These are phyloP conservation scores for Xylota segnis DNA, from an alignment of 2,888 invertebrate species.

Conservation along the genomic window DNA sequence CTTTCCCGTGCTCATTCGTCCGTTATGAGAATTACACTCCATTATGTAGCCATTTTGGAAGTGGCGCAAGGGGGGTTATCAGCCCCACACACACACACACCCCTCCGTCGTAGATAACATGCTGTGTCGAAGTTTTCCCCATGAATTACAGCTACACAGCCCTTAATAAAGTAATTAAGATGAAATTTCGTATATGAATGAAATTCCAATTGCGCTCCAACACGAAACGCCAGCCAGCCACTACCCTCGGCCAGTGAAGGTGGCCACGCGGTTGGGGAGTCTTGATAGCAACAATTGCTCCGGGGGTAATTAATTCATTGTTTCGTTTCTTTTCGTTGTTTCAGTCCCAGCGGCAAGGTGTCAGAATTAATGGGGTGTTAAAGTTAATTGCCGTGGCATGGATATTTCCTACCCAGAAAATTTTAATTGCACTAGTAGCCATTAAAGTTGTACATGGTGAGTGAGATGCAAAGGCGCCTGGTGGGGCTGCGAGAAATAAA, in stretches of 20 bases:
- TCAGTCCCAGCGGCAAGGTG: constrained; percentile 62
- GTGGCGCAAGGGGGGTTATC: constrained; percentile 22
- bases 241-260: background rate
- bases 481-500: constrained; percentile 25
- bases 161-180: constrained; percentile 76
- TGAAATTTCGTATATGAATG: constrained; percentile 76
- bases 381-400: constrained; percentile 76
- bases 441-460: constrained; percentile 50
- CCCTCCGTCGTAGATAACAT: constrained; percentile 59
- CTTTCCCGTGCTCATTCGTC: constrained; percentile 76
- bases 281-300: constrained; percentile 73
- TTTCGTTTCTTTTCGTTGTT: constrained; percentile 67
- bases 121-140: constrained; percentile 71
- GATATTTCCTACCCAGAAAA: constrained; percentile 76
- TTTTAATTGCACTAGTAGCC: constrained; percentile 72
- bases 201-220: constrained; percentile 73
- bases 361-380: constrained; percentile 76
- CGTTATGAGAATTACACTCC: constrained; percentile 75
- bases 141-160: constrained; percentile 65
- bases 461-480: background rate
- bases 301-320: constrained; percentile 76
- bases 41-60: constrained; percentile 75
- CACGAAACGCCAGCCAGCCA: constrained; percentile 39
- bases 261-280: background rate
- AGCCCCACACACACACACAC: constrained; percentile 12